Conservation (phyloP, 2,888 invertebrate species). For the Thelaira solivaga region DNA sequence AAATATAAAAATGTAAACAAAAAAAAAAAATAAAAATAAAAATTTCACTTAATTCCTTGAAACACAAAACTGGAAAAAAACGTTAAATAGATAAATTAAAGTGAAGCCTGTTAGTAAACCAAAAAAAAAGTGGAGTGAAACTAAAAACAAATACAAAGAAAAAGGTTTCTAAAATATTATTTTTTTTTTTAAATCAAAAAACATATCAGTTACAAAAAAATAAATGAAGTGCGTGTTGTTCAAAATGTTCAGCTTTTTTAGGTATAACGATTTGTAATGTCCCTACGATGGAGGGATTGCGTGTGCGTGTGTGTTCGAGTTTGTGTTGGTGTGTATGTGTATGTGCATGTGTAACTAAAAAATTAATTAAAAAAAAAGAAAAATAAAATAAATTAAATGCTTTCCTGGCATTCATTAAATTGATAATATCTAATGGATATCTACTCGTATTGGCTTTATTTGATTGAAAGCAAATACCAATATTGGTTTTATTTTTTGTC, state of each 20-base stretch:
- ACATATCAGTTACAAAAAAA: background rate
- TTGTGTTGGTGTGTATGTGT: background rate
- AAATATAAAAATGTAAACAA: background rate
- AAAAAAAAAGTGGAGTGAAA: too few relatives aligned
- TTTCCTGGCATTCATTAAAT: background rate
- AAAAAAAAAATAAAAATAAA: background rate
- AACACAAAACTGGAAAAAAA: too few relatives aligned
- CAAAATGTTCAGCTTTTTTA: slow-evolving; percentile 10
- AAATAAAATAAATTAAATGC: background rate
- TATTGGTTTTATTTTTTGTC: background rate
- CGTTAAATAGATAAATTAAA: too few relatives aligned
- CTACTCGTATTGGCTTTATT: background rate
- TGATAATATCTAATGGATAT: background rate
- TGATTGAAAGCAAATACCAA: background rate
- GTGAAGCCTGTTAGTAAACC: too few relatives aligned
- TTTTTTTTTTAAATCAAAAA: background rate
- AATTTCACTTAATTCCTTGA: too few relatives aligned
- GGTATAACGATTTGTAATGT: slow-evolving; percentile 38
- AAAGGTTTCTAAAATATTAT: background rate
- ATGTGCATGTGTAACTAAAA: background rate
- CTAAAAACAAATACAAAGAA: background rate
- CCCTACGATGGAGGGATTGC: slow-evolving; percentile 22
- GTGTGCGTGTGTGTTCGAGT: slow-evolving; percentile 9
- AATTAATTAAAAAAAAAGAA: background rate
- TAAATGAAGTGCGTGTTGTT: background rate